Base-by-base conservation (phyloP, 2,888 invertebrate species). In the Catocala fraxini region DNA sequence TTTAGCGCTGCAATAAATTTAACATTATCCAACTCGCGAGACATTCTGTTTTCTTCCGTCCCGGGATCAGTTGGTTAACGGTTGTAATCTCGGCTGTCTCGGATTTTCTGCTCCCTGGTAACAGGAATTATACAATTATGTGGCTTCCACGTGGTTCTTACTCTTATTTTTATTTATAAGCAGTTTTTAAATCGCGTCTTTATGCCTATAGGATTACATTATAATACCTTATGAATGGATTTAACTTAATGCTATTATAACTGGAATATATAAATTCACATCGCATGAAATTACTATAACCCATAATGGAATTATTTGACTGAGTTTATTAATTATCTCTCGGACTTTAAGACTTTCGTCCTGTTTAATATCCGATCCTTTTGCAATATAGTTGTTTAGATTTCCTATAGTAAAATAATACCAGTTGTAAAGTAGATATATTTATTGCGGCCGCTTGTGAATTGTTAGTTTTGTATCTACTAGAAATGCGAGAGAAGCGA, bases 1-100 rank as follows among this genome's bases (percentile, higher is more conserved):
- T 94, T 93, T 93, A 93, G 92, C 93, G 85, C 90, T 91, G 91
- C 91, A 90, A 93, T 94, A 93, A 94, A 94, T 93, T 93, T 91
- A 88, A 90, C 92, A 92, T 92, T 92, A 92, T 92, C 92, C 91
- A 90, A 91, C 86, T 91, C 88, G 83, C 89, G 88, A 91, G 91
- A 91, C 92, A 91, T 92, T 92, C 90, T 91, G 92, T 90, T 93
- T 92, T 91, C 91, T 91, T 92, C 90, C 88, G 85, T 84, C 76
- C 86, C 85, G 90, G 89, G 91, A 93, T 92, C 92, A 91, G 92
- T 93, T 89, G 92, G 92, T 93, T 93, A 92, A 89, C 90, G 88
- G 88, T 88, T 89, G 88, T 93, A 93, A 93, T 93, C 93, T 90
- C 88, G 86, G 88, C 80, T 89, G 88, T 89, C 88, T 89, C 83